Percentiles rank a stretch among this genome's conserved stretches.
These are phyloP conservation scores for Auanema sp. DNA, from an alignment of 2,888 invertebrate genomes.

Conservation along the genomic window DNA sequence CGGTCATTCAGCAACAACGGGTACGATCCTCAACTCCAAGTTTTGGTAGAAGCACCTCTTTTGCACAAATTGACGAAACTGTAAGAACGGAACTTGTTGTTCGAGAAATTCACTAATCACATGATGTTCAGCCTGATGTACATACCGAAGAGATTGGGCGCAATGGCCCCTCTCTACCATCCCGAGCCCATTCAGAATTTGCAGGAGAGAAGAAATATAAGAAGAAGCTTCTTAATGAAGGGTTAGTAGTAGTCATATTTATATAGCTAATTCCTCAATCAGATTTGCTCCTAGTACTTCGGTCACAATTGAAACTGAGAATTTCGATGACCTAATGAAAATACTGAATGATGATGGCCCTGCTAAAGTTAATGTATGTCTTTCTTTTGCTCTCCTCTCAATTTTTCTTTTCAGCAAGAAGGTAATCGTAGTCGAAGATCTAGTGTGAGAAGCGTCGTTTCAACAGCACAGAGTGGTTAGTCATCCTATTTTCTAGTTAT, in stretches of 20 bases:
- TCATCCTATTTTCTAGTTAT: background rate
- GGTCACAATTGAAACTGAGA: slow-evolving; percentile 13
- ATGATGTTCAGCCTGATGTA: slow-evolving; percentile 1
- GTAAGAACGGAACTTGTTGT: background rate
- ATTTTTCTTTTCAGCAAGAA: slow-evolving; percentile 2
- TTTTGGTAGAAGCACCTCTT: background rate
- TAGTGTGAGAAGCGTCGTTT: slow-evolving; percentile 14
- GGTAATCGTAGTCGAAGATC: slow-evolving; percentile 13
- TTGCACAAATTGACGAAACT: background rate
- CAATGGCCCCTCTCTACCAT: slow-evolving; percentile 34
- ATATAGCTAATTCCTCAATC: background rate
- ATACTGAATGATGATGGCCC: slow-evolving; percentile 14
- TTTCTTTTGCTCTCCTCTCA: no score
- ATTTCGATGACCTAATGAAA: slow-evolving; percentile 14
- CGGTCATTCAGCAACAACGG: no score
- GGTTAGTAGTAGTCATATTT: background rate
- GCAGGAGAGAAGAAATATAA: slow-evolving; percentile 7
- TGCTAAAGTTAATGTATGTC: slow-evolving; percentile 1
- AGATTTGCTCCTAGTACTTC: slow-evolving; percentile 20
- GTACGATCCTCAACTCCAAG: no score
- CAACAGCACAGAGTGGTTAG: slow-evolving; percentile 4
- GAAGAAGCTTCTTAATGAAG: slow-evolving; percentile 4
- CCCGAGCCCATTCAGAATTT: slow-evolving; percentile 31
- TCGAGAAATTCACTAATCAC: background rate
- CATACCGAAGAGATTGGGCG: slow-evolving; percentile 37